Evolutionary conservation across 2,797 vertebrate species (phyloP).

Genomic region (Ctenopoma multispine): DNA sequence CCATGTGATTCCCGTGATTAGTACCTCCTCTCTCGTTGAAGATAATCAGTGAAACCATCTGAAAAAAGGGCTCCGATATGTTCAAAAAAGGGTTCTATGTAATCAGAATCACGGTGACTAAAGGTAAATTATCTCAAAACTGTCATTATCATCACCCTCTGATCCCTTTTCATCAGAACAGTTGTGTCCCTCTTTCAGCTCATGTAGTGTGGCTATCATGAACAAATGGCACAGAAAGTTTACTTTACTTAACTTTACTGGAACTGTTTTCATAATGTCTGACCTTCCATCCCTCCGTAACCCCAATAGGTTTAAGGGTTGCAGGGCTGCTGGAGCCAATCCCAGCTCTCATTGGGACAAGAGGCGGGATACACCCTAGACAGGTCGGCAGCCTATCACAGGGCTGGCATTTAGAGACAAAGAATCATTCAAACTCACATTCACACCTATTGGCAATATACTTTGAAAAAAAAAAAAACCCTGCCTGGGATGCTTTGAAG

Average conservation of each 20-base stretch:
- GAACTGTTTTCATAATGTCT: constrained; percentile 8
- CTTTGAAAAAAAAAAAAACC: no score
- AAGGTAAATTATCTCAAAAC: constrained; percentile 26
- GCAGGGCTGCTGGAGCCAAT: no score
- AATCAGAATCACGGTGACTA: constrained; percentile 32
- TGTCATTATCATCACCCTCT: constrained; percentile 45
- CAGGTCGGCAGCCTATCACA: no score
- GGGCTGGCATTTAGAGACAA: no score
- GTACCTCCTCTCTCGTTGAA: constrained; percentile 15
- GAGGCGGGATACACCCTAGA: no score
- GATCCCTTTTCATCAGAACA: constrained; percentile 19
- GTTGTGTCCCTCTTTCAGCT: constrained; percentile 17
- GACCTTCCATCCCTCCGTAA: not conserved
- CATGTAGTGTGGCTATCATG: not conserved
- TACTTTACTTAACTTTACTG: constrained; percentile 6
- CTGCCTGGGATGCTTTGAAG: no score
- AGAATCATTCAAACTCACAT: no score
- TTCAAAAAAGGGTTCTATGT: constrained; percentile 10
- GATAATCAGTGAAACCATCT: constrained; percentile 41
- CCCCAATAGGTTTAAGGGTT: no score
- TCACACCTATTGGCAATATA: no score
- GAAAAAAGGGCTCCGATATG: constrained; percentile 8
- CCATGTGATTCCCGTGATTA: constrained; percentile 45
- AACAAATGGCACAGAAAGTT: constrained; percentile 9
- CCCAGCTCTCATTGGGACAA: no score